A percentile compares a stretch with the other conserved stretches of the same genome.
Evolutionary conservation across 2,888 invertebrate species (phyloP).

Genomic region (Lepas anatifera): DNA sequence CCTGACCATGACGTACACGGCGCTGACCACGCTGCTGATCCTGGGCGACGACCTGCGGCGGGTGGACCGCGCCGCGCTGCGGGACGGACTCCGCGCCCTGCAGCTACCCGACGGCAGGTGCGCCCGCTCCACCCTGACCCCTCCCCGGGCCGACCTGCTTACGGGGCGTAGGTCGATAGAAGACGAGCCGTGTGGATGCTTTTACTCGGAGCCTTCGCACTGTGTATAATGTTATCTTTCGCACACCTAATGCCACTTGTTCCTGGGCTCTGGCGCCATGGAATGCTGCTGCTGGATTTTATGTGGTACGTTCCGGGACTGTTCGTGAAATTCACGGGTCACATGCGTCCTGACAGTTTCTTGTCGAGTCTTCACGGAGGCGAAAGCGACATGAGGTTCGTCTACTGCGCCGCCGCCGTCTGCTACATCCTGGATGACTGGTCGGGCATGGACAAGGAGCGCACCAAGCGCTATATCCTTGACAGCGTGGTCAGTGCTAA

Average conservation of each 20-base stretch:
- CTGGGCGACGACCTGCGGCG: slow-evolving; percentile 76
- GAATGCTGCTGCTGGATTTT: no score
- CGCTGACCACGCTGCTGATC: slow-evolving; percentile 66
- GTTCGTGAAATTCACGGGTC: neutral
- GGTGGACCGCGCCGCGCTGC: slow-evolving; percentile 62
- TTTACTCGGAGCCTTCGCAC: no score
- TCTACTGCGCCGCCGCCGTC: slow-evolving; percentile 89
- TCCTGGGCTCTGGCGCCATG: no score
- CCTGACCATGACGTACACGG: slow-evolving; percentile 88
- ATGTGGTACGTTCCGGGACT: neutral
- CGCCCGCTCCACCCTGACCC: neutral
- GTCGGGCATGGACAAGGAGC: slow-evolving; percentile 69
- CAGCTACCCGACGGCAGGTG: slow-evolving; percentile 69
- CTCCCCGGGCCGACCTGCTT: no score
- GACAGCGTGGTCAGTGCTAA: slow-evolving; percentile 72
- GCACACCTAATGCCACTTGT: no score
- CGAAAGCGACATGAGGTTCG: slow-evolving; percentile 91
- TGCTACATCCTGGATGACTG: slow-evolving; percentile 84
- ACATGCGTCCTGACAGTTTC: slow-evolving; percentile 19
- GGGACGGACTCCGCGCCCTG: slow-evolving; percentile 63
- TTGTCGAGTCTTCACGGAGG: slow-evolving; percentile 55
- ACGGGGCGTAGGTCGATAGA: no score
- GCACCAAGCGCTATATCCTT: slow-evolving; percentile 63
- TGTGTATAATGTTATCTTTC: no score
- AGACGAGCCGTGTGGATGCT: no score